A percentile compares a stretch with the other conserved stretches of the same genome.
Conservation (phyloP, 92 coral and sea anemone species). For the Epizoanthus stellaris region DNA sequence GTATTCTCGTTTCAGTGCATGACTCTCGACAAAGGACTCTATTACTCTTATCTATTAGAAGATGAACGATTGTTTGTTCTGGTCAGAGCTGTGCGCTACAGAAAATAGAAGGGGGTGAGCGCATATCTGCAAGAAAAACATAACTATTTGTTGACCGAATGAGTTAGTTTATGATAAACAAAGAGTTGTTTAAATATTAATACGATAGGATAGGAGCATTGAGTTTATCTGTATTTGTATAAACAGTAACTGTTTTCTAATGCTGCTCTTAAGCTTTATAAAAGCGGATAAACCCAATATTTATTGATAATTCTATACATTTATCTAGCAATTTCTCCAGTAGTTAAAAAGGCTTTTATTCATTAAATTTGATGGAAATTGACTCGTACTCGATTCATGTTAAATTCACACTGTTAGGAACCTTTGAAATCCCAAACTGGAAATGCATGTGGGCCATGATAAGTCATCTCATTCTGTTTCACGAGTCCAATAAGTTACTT, state of each 20-base stretch:
- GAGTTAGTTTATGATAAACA: constrained; percentile 9
- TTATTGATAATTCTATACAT: not conserved
- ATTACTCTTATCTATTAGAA: constrained; percentile 16
- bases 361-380: constrained; percentile 10
- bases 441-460: not conserved
- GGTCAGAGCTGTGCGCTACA: not conserved
- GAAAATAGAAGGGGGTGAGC: not conserved
- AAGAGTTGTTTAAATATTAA: constrained; percentile 16
- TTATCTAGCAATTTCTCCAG: not conserved
- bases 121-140: not conserved
- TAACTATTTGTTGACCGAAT: not conserved
- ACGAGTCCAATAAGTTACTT: too few species aligned
- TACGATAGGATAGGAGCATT: not conserved
- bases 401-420: not conserved
- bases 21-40: constrained; percentile 4
- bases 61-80: not conserved
- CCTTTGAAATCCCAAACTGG: not conserved
- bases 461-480: too few species aligned
- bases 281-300: not conserved
- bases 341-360: not conserved
- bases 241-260: not conserved
- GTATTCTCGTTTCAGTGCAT: constrained; percentile 6
- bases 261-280: not conserved
- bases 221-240: not conserved
- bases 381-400: not conserved